Evolutionary conservation across 2,797 vertebrate species (phyloP), one percentile per base, ranked within the genome.

Genomic region (Astyanax mexicanus): DNA sequence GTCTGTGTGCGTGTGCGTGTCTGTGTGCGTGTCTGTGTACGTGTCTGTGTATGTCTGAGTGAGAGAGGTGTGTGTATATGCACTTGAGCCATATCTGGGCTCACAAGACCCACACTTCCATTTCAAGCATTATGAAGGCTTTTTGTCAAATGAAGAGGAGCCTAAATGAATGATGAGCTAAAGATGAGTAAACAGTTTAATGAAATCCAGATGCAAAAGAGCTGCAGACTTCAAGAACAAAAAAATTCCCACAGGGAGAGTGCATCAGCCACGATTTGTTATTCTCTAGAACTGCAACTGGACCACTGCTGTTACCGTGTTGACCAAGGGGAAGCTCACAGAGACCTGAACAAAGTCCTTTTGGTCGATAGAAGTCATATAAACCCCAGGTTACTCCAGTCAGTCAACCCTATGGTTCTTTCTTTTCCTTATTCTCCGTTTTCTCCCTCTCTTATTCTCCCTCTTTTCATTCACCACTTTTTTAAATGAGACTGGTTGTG

Each of bases 41-140:
- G 15, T 19, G 27, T 61, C 62, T 70, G 47, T 37, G 55, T 44
- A 66, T 27, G 40, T 47, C 70, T 54, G 72, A 40, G 55, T 54
- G 67, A 80, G 79, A 3, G 23, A 4, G 25, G 71, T 67, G 38
- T 64, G 78, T 84, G 25, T 58, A 79, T 80, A 68, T 74, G 62
- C 69, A 69, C 65, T 75, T 25, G 80, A 79, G 69, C 49, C 75
- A 60, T 78, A 47, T 40, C 61, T 6, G 58, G 42, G 62, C 52
- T 58, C 62, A 45, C 19, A 17, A 68, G 78, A 83, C 83, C 80
- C 75, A 61, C 75, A 81, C 83, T 74, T 87, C 83, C 82, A 80
- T 81, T 86, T 69, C 69, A 58, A 86, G 90, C 87, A 85, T 88
- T 90, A 86, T 77, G 75, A 92, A 89, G 88, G 83, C 86, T 84